phyloP scores from a whole-genome alignment of 2,888 invertebrate species.

The Hyles lineata region DNA sequence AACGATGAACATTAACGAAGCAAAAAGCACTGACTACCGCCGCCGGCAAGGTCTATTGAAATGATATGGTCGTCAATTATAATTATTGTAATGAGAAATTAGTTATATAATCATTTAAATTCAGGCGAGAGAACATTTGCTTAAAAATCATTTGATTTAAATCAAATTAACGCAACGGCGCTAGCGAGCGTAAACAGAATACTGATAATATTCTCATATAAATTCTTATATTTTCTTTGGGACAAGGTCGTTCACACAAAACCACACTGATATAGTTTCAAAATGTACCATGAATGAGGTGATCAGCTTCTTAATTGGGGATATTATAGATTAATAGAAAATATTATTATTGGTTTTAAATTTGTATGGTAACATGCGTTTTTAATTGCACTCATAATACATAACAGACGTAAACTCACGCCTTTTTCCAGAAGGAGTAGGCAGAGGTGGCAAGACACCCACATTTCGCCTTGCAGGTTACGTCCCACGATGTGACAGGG shows the following conservation, averaged over 20 bases:
- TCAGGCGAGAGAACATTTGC: slow-evolving; percentile 4
- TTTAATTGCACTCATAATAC: slow-evolving; percentile 1
- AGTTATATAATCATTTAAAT: slow-evolving; percentile 11
- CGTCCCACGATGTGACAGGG: no score
- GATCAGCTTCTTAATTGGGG: not conserved
- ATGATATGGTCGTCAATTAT: slow-evolving; percentile 29
- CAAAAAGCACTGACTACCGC: slow-evolving; percentile 26
- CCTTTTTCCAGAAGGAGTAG: no score
- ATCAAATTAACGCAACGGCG: slow-evolving; percentile 18
- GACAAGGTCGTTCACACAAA: slow-evolving; percentile 29
- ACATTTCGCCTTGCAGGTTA: no score
- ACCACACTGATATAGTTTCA: not conserved
- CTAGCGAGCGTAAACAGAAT: not conserved
- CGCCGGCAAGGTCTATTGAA: slow-evolving; percentile 27
- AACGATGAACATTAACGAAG: slow-evolving; percentile 24
- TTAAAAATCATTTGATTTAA: slow-evolving; percentile 15
- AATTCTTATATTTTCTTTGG: slow-evolving; percentile 28
- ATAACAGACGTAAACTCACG: no score
- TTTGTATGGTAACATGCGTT: not conserved
- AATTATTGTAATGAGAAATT: slow-evolving; percentile 29
- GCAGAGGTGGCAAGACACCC: no score
- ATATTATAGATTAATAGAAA: not conserved
- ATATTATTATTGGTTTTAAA: not conserved
- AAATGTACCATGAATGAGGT: not conserved
- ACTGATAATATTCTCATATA: slow-evolving; percentile 14